Conservation (phyloP, 2,888 invertebrate genomes). For the Eudemis profundana region DNA sequence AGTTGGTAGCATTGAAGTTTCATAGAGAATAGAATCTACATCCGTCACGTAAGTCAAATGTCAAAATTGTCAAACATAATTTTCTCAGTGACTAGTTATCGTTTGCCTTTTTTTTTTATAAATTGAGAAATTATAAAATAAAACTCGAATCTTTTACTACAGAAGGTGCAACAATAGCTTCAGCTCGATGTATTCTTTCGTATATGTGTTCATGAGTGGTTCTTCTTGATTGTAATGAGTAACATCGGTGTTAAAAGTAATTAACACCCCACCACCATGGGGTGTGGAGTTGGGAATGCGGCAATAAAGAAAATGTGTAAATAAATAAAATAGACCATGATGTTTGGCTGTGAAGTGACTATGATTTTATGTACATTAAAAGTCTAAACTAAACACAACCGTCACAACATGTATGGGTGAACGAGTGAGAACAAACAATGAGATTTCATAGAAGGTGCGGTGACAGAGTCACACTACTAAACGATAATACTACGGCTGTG, state of each 20-base stretch:
- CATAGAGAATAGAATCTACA: conserved; percentile 12
- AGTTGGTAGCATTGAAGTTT: background rate
- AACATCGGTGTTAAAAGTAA: conserved; percentile 28
- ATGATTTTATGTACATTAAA: conserved; percentile 31
- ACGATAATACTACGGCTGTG: conserved; percentile 93
- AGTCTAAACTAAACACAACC: conserved; percentile 23
- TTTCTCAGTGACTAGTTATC: conserved; percentile 32
- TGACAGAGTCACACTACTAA: conserved; percentile 92
- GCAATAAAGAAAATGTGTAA: conserved; percentile 33
- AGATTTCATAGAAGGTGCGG: conserved; percentile 93
- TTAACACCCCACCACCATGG: conserved; percentile 39
- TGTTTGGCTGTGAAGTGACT: conserved; percentile 34
- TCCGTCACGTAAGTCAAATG: conserved; percentile 18
- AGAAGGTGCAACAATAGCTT: background rate
- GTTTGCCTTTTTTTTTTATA: conserved; percentile 17
- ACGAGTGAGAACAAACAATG: conserved; percentile 63
- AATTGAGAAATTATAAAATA: conserved; percentile 33
- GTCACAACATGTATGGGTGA: conserved; percentile 35
- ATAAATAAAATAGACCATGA: conserved; percentile 33
- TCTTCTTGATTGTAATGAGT: conserved; percentile 8
- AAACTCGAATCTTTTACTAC: background rate
- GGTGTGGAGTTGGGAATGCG: conserved; percentile 35
- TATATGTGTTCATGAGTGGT: background rate
- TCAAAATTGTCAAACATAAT: conserved; percentile 26
- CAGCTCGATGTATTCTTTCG: conserved; percentile 15